Base-by-base conservation (phyloP, 2,888 invertebrate genomes). In the Cacoxenus indagator region DNA sequence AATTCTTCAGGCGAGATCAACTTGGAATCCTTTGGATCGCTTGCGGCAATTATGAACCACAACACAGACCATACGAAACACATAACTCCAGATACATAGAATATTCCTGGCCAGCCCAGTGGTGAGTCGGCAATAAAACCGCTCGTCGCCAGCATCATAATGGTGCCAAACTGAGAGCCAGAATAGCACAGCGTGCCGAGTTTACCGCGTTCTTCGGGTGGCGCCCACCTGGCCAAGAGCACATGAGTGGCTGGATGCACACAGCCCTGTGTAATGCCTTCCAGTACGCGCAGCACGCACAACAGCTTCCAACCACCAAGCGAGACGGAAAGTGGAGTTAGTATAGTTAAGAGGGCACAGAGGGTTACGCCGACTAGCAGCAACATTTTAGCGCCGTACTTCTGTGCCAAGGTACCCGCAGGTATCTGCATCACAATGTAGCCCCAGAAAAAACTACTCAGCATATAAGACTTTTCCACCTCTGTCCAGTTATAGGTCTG, bases 121-220 rank as follows among this genome's bases (percentile, higher is more conserved):
- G 87, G 82, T 0, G 92, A 91, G 1, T 91, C 91, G 0, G 94
- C 90, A 62, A 96, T 90, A 8, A 91, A 89, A 0, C 96, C 96
- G 9, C 94, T 92, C 14, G 92, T 87, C 14, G 93, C 90, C 78
- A 95, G 88, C 74, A 94, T 92, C 1, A 94, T 82, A 0, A 95
- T 93, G 3, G 94, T 94, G n/a, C 96, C 96, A 9, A 95, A 90
- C 81, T 94, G 94, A 3, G 92, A 92, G 48, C 95, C 95, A 57
- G 92, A 91, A 82, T 93, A 93, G 14, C 92, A 91, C 64, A 92
- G 91, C 65, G 92, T 91, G 65, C 92, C 92, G 70, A 94, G 69
- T 67, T 81, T 72, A 31, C 93, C 92, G 69, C 95, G 90, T 80
- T 95, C 95, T 0, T 90, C 87, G 0, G 90, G 89, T 0, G 95